phyloP scores from a whole-genome alignment of 1,140 invertebrate genomes.

The Aricia agestis region DNA sequence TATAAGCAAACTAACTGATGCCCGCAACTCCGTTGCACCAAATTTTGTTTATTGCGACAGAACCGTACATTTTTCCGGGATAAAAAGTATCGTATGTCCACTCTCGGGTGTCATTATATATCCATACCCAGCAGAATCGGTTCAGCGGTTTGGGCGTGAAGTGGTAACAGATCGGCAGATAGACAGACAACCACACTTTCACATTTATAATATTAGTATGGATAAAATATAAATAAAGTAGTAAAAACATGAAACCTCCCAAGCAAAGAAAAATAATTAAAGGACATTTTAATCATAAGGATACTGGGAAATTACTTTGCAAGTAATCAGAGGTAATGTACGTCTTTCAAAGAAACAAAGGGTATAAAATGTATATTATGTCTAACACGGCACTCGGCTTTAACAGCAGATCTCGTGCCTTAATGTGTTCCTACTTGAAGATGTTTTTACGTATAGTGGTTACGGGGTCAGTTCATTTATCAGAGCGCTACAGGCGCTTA shows the following conservation, averaged over 20 bases:
- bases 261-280: not conserved
- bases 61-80: too few species aligned
- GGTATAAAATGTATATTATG: conserved; percentile 2
- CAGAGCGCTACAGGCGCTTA: conserved; percentile 1
- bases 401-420: not conserved
- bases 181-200: too few species aligned
- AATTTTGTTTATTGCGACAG: too few species aligned
- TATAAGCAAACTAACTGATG: too few species aligned
- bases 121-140: too few species aligned
- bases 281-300: conserved; percentile 3
- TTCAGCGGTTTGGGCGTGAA: too few species aligned
- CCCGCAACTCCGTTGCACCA: too few species aligned
- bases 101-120: too few species aligned
- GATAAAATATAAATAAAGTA: too few species aligned
- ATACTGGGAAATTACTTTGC: conserved; percentile 3
- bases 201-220: too few species aligned
- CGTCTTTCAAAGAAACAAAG: not conserved
- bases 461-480: conserved; percentile 14
- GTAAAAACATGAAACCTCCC: not conserved
- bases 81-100: too few species aligned
- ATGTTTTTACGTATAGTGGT: conserved; percentile 10
- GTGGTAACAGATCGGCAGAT: too few species aligned
- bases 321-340: not conserved
- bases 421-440: conserved; percentile 1
- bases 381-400: not conserved